These are phyloP conservation scores for Timema podura DNA, from an alignment of 2,888 invertebrate genomes.

Conservation along the genomic window DNA sequence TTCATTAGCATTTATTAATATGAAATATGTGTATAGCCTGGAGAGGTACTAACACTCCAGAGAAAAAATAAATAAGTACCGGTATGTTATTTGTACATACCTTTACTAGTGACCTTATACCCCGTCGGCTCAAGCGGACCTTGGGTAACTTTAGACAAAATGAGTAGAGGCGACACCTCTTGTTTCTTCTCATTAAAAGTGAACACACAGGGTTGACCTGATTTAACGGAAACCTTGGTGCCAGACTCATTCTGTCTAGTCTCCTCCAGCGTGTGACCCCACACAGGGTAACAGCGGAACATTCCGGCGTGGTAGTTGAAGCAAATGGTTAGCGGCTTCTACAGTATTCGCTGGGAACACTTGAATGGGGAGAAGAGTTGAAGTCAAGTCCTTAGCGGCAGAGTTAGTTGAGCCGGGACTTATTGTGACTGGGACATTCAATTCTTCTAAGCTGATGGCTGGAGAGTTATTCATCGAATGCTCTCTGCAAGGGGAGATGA, in stretches of 20 bases:
- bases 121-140: conserved; percentile 32
- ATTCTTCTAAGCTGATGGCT: too few relatives aligned
- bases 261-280: conserved; percentile 25
- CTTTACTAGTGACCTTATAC: conserved; percentile 31
- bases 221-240: background rate
- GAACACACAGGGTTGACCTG: conserved; percentile 26
- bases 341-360: background rate
- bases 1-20: too few relatives aligned
- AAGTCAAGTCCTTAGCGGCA: too few relatives aligned
- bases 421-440: too few relatives aligned
- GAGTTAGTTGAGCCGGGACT: too few relatives aligned
- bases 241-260: background rate
- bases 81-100: conserved; percentile 16
- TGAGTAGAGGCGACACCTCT: conserved; percentile 26
- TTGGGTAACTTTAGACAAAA: conserved; percentile 30
- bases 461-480: too few relatives aligned
- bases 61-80: too few relatives aligned
- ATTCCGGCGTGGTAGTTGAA: conserved; percentile 23
- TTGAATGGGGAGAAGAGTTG: too few relatives aligned
- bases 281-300: conserved; percentile 32
- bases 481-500: too few relatives aligned
- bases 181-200: conserved; percentile 24
- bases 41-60: too few relatives aligned
- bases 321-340: conserved; percentile 20
- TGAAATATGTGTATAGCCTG: too few relatives aligned